These are phyloP conservation scores for Saccostrea echinata DNA, from an alignment of 1,140 invertebrate genomes.

Conservation along the genomic window DNA sequence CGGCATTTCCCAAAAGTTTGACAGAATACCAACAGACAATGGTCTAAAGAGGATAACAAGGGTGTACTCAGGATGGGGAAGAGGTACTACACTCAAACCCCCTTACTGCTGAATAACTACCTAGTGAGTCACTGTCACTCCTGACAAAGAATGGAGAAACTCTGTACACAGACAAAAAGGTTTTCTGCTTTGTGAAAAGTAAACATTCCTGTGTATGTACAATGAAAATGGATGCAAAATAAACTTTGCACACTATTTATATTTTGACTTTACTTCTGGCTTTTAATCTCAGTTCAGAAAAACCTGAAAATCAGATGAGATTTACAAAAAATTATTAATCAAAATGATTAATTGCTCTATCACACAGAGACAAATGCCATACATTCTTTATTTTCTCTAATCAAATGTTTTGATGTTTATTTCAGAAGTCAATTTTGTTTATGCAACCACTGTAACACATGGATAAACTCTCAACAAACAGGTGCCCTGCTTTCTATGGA, in stretches of 20 bases:
- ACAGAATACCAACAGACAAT: constrained; percentile 32
- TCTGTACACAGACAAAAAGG: background rate
- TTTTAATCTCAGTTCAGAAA: no score
- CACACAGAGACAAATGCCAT: background rate
- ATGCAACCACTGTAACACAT: background rate
- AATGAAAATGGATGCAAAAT: background rate
- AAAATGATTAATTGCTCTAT: background rate
- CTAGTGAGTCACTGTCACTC: background rate
- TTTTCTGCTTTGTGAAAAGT: background rate
- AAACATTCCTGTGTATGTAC: background rate
- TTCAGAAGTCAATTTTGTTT: background rate
- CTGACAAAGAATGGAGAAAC: background rate
- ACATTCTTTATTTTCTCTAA: background rate
- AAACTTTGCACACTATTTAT: no score
- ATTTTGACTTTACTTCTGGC: no score
- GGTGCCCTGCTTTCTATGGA: no score
- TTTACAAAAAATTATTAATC: background rate
- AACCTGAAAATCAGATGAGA: background rate
- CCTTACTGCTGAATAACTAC: background rate
- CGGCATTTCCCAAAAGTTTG: constrained; percentile 1
- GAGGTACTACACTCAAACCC: background rate
- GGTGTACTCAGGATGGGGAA: background rate
- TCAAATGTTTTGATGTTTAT: background rate
- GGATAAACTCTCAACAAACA: no score
- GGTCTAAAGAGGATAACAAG: background rate